A percentile compares a stretch with the other conserved stretches of the same genome.
Conservation (phyloP, 2,113 vertebrate species). For the Candoia aspera region DNA sequence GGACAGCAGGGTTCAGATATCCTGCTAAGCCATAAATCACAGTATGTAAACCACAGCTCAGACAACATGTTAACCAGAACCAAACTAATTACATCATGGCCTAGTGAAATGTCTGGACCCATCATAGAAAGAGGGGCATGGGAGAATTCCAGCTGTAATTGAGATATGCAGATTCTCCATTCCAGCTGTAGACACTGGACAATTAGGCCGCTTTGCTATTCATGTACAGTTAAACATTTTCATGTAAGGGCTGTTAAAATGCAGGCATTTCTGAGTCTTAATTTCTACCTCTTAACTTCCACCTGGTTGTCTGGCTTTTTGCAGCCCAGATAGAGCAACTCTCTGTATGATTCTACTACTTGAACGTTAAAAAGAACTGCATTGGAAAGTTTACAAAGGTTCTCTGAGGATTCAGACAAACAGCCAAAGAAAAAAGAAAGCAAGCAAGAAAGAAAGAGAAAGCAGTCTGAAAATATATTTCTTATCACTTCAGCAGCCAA, state of each 20-base stretch:
- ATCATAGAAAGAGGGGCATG: neutral
- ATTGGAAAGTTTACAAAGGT: conserved; percentile 2
- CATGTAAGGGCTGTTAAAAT: neutral
- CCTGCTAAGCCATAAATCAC: neutral
- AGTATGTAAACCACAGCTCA: neutral
- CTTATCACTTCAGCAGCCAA: neutral
- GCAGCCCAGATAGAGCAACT: neutral
- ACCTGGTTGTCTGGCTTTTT: neutral
- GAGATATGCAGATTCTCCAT: neutral
- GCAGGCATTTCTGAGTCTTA: neutral
- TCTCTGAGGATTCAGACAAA: conserved; percentile 16
- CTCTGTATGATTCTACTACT: neutral
- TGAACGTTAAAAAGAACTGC: neutral
- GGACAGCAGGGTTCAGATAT: neutral
- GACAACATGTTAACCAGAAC: neutral
- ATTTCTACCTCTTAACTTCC: neutral
- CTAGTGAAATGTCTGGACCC: neutral
- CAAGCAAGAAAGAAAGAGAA: neutral
- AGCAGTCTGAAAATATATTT: neutral
- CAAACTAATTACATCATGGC: neutral
- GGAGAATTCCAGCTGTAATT: neutral
- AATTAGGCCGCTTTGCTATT: neutral
- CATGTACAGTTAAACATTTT: neutral
- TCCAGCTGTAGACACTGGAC: neutral
- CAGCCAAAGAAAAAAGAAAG: neutral